Evolutionary conservation across 2,113 vertebrate species (phyloP).

Genomic region (Piaya cayana): DNA sequence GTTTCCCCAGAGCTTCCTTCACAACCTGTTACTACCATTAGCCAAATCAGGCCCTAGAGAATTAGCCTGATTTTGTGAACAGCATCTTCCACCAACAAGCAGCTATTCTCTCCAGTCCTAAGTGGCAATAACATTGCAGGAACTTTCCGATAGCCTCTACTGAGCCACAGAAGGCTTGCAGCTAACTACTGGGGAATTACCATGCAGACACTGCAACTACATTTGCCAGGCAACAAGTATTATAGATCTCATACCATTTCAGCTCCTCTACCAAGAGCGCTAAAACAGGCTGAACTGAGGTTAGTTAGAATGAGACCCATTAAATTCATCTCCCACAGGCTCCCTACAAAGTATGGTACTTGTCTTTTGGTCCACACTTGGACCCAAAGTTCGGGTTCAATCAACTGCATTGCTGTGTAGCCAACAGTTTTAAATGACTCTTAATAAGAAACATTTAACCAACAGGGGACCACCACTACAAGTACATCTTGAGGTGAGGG

Average conservation of each 20-base stretch:
- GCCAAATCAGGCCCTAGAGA: not conserved
- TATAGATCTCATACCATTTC: not conserved
- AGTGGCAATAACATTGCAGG: not conserved
- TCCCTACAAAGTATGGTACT: not conserved
- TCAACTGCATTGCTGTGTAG: not conserved
- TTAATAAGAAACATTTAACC: not conserved
- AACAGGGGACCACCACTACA: not conserved
- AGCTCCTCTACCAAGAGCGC: not conserved
- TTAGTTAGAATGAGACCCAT: not conserved
- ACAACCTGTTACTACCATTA: not conserved
- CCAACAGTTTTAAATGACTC: not conserved
- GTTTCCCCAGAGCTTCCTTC: not conserved
- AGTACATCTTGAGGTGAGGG: not conserved
- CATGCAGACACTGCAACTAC: not conserved
- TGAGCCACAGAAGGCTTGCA: not conserved
- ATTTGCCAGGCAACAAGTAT: not conserved
- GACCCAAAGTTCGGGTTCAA: not conserved
- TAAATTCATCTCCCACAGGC: not conserved
- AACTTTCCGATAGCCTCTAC: not conserved
- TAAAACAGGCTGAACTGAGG: not conserved
- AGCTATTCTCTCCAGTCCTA: not conserved
- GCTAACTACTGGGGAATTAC: not conserved
- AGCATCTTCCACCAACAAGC: slow-evolving; percentile 5
- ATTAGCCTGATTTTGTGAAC: not conserved
- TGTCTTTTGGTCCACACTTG: not conserved